Evolutionary conservation across 2,888 invertebrate species (phyloP).

Genomic region (Tipula lateralis): DNA sequence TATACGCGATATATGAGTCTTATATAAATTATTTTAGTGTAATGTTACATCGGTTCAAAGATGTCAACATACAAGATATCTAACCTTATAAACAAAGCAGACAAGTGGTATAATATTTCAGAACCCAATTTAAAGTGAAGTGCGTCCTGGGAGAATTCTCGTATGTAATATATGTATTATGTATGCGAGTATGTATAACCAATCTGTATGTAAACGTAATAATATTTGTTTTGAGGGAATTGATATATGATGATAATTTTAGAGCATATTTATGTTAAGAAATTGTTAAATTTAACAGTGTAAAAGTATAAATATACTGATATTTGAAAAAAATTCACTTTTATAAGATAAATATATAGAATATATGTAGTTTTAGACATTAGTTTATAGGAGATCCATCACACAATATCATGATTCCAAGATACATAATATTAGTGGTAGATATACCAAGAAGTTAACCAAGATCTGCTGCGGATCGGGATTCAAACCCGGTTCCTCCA

Average conservation of each 20-base stretch:
- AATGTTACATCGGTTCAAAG: not conserved
- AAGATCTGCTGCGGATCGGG: too few relatives aligned
- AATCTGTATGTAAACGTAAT: not conserved
- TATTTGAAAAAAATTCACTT: too few relatives aligned
- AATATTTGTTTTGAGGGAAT: not conserved
- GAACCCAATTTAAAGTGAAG: not conserved
- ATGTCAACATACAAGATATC: not conserved
- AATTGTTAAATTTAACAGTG: too few relatives aligned
- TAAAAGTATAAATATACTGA: too few relatives aligned
- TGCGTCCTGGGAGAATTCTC: not conserved
- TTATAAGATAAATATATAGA: too few relatives aligned
- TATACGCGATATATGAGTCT: not conserved
- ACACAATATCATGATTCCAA: too few relatives aligned
- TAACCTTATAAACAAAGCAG: not conserved
- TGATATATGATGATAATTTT: not conserved
- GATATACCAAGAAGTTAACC: too few relatives aligned
- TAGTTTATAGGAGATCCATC: too few relatives aligned
- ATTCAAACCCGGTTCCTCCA: too few relatives aligned
- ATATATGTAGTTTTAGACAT: too few relatives aligned
- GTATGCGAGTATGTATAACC: not conserved
- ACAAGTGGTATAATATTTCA: not conserved
- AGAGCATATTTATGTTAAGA: too few relatives aligned
- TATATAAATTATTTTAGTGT: not conserved
- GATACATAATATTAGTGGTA: too few relatives aligned
- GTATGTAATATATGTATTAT: not conserved